Evolutionary conservation across 2,888 invertebrate species (phyloP).

Genomic region (Cinara cedri): DNA sequence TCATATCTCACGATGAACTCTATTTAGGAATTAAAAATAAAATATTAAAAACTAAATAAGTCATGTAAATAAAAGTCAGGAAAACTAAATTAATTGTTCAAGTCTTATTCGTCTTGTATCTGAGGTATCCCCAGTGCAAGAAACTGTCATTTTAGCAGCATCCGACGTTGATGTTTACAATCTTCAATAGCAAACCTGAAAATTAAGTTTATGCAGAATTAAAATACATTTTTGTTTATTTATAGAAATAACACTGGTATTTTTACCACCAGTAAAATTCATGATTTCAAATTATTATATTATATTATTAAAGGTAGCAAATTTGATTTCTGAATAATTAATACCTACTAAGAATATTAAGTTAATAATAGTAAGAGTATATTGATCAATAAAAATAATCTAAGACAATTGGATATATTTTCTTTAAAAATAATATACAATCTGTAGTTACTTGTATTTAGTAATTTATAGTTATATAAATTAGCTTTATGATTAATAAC

Average conservation of each 20-base stretch:
- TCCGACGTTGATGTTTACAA: constrained; percentile 65
- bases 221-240: background rate
- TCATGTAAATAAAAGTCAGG: background rate
- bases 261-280: too few species aligned
- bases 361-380: too few species aligned
- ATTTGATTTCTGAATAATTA: background rate
- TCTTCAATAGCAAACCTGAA: constrained; percentile 74
- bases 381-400: too few species aligned
- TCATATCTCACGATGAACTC: constrained; percentile 1
- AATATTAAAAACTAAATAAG: background rate
- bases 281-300: background rate
- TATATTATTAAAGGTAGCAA: background rate
- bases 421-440: too few species aligned
- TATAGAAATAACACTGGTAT: background rate
- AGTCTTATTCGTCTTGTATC: constrained; percentile 54
- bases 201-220: constrained; percentile 58
- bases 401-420: too few species aligned
- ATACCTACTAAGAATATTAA: background rate
- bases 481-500: too few species aligned
- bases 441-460: too few species aligned
- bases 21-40: constrained; percentile 29
- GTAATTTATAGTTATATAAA: too few species aligned
- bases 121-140: constrained; percentile 57
- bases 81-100: constrained; percentile 35
- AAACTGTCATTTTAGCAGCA: constrained; percentile 55